These are phyloP conservation scores for Charanyca ferruginea DNA, from an alignment of 2,888 invertebrate genomes.

Conservation along the genomic window DNA sequence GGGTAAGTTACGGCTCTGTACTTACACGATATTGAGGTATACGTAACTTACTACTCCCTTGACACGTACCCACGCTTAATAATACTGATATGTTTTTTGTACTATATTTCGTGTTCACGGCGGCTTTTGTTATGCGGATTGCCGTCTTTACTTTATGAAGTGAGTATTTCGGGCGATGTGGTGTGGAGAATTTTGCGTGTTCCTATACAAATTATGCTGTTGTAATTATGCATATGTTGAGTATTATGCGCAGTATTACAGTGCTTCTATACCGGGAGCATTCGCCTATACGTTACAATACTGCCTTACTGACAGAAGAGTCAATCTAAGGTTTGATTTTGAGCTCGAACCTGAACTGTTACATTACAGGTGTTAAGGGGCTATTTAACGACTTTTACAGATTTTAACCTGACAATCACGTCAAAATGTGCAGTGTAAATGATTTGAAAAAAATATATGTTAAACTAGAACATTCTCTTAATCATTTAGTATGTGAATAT, in stretches of 20 bases:
- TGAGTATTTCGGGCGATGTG: background rate
- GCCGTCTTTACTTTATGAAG: conserved; percentile 19
- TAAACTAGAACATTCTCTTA: no score
- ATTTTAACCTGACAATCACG: no score
- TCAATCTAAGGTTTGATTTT: no score
- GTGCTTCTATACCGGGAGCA: no score
- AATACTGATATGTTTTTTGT: conserved; percentile 54
- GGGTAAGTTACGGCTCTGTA: conserved; percentile 55
- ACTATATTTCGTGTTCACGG: conserved; percentile 28
- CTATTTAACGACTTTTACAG: no score
- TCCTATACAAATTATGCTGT: background rate
- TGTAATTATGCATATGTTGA: background rate
- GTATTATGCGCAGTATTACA: background rate
- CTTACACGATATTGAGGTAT: conserved; percentile 60
- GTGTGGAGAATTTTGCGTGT: background rate
- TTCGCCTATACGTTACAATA: no score
- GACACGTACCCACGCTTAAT: conserved; percentile 46
- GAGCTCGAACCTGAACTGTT: no score
- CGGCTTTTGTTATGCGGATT: conserved; percentile 25
- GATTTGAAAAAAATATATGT: no score
- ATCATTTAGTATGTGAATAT: no score
- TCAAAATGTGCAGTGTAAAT: no score
- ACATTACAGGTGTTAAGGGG: no score
- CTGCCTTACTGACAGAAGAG: no score
- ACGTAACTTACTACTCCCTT: conserved; percentile 46